phyloP scores from a whole-genome alignment of 64 coral and sea anemone genomes.

The Dendronephthya gigantea region DNA sequence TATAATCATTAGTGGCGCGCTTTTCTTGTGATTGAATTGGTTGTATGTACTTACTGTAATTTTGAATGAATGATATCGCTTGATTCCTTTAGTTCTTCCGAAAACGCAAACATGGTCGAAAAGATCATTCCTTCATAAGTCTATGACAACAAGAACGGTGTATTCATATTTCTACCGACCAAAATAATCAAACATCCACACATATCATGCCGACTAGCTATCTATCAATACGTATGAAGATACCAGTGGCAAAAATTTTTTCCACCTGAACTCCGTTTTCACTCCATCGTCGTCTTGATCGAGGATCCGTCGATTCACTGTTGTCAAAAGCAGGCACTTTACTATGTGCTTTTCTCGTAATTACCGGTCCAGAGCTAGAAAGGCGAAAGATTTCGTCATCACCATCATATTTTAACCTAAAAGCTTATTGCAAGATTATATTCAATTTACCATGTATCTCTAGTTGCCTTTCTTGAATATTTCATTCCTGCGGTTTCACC shows the following conservation, averaged over 20 bases:
- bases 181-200: too few relatives aligned
- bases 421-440: too few relatives aligned
- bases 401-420: too few relatives aligned
- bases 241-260: neutral
- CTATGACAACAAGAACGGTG: neutral
- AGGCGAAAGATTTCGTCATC: too few relatives aligned
- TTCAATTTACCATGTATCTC: neutral
- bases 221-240: too few relatives aligned
- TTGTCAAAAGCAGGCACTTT: neutral
- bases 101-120: neutral
- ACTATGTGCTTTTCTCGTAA: neutral
- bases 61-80: neutral
- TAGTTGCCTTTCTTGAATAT: neutral
- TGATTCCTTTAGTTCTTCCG: neutral
- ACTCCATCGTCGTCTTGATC: neutral
- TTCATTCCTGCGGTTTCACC: neutral
- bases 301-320: neutral
- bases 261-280: neutral
- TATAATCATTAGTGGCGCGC: too few relatives aligned
- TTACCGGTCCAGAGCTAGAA: neutral
- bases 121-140: neutral
- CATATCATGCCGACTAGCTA: too few relatives aligned
- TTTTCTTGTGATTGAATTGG: too few relatives aligned
- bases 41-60: neutral
- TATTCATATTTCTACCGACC: too few relatives aligned